Evolutionary conservation across 2,797 vertebrate genomes (phyloP), one percentile per base, ranked within the genome.

Genomic region (Thamnophis elegans): DNA sequence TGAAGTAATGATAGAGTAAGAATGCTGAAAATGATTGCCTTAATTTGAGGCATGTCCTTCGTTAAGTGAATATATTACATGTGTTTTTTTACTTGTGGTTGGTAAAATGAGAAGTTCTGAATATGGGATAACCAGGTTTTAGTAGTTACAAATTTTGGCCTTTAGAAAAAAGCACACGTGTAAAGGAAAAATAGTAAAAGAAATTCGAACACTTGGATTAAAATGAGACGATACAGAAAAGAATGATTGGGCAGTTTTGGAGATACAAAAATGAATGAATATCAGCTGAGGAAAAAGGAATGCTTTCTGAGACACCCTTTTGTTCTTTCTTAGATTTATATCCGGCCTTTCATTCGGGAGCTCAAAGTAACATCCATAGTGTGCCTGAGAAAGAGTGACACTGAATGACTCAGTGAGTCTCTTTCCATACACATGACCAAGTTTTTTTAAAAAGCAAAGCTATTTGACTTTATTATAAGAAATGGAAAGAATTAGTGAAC

Each of bases 11-110:
- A 26, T 54, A 55, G 28, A 51, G 11, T 32, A 26, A 92, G 85
- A 82, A 42, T 86, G 16, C 32, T 68, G 25, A 90, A 92, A 90
- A 92, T 89, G 89, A 89, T 90, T 14, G 59, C 22, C 18, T 65
- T 86, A 65, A 89, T 65, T 36, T 54, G 59, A 36, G 88, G 9
- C 18, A 47, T 82, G 73, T 82, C 73, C 73, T 82, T 1, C 47
- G 73, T 25, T 42, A 42, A 82, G 20, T 25, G 73, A 47, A 47
- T 82, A 82, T 25, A 82, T 82, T 47, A 11, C 47, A 47, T 25
- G 10, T 82, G 4, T 82, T 42, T 82, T 68, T 82, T 82, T 82
- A 22, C 73, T 47, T 25, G 36, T 82, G 25, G 73, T 47, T 82
- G 73, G 36, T 47, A 82, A 47, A 36, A 82, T 25, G 73, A 82